Conservation (phyloP, 2,797 vertebrate species). For the Coluber constrictor region DNA sequence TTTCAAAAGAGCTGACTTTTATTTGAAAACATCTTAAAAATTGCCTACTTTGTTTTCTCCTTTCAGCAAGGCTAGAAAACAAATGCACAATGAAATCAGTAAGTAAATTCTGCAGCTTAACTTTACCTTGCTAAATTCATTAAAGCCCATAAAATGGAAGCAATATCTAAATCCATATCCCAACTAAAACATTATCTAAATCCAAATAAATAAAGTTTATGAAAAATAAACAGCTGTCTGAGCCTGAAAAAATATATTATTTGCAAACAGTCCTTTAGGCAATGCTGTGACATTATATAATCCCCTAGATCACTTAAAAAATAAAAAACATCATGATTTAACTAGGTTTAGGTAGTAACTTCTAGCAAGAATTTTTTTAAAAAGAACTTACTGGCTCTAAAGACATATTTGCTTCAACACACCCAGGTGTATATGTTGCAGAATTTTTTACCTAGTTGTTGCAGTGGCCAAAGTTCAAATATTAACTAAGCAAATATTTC, state of each 20-base stretch:
- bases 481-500: constrained; percentile 47
- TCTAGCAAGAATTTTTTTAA: constrained; percentile 3
- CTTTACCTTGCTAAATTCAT: rapidly evolving
- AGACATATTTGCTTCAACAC: constrained; percentile 68
- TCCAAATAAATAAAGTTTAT: neutral
- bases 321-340: neutral
- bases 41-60: neutral
- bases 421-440: constrained; percentile 49
- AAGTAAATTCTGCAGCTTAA: neutral
- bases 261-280: neutral
- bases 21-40: constrained; percentile 2
- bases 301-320: neutral
- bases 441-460: constrained; percentile 44
- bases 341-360: rapidly evolving
- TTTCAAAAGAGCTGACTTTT: neutral
- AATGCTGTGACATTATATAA: too few relatives aligned
- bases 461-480: constrained; percentile 71
- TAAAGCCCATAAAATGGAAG: rapidly evolving
- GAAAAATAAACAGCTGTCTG: neutral
- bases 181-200: neutral
- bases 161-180: neutral
- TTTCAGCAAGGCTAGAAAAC: neutral
- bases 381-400: constrained; percentile 69
- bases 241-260: neutral
- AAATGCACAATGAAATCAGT: neutral